Conservation (phyloP, 2,888 invertebrate genomes). For the Pseudococcus longispinus region DNA sequence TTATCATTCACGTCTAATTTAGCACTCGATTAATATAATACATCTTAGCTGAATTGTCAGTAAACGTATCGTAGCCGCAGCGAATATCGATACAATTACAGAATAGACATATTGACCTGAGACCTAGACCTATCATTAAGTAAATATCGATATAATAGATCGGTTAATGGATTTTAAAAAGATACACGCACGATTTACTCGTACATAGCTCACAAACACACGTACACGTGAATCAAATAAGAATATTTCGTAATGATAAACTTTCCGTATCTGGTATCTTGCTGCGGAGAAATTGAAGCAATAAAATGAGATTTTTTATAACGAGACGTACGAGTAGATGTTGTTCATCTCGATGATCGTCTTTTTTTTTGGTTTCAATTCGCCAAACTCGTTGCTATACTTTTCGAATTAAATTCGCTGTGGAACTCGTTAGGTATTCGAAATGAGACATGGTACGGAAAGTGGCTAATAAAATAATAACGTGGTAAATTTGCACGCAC, state of each 20-base stretch:
- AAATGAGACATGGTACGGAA: background rate
- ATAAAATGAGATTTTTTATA: background rate
- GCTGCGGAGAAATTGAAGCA: background rate
- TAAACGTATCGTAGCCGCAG: background rate
- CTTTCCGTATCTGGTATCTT: background rate
- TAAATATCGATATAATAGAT: background rate
- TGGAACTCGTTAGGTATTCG: background rate
- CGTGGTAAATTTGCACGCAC: conserved; percentile 20
- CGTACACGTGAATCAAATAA: background rate
- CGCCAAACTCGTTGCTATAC: background rate
- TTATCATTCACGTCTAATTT: background rate
- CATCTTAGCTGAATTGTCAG: background rate
- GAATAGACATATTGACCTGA: background rate
- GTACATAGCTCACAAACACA: background rate
- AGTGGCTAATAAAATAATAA: conserved; percentile 15
- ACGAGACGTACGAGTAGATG: background rate
- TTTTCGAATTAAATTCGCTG: background rate
- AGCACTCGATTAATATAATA: background rate
- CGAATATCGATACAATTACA: background rate
- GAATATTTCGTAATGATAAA: background rate
- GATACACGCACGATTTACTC: background rate
- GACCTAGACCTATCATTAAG: background rate
- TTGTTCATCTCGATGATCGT: background rate
- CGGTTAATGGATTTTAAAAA: background rate
- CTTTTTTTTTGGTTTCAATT: background rate